Base-by-base conservation (phyloP, 2,888 invertebrate species). In the Cerastoderma edule region DNA sequence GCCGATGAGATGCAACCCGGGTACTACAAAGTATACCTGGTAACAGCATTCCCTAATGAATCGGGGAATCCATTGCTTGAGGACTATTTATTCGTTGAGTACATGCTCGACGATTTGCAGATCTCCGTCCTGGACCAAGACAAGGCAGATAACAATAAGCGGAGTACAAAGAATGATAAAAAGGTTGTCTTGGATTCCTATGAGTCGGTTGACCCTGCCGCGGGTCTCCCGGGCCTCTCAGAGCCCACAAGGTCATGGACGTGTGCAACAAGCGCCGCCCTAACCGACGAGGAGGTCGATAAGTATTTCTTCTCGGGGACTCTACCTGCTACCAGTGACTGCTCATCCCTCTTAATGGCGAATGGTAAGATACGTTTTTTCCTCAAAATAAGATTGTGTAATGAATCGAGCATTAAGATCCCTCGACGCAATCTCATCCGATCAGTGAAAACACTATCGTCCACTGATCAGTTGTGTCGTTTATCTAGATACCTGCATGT, bases 121-220 rank as follows among this genome's bases (percentile, higher is more conserved):
- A 35, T 53, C 6, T 27, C 50, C 19, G 13, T 35, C 24, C 13
- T 70, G 24, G 33, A 63, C 35, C 63, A 33, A 8, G 44, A 50
- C 10, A 22, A 22, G n/a, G 33, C 50, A 1, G 65, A 35, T 0
- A 72, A 44, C 44, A 35, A 44, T 22, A 48, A 54, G 27, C 39
- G 54, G 6, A 44, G 24, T 24, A 54, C 54, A 13, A 8, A 39
- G 6, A 35, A 32, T 16, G 8, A 19, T 1, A 1, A n/a, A 10
- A 32, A 66, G 6, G 32, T 60, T 30, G 4, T 60, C 1, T 13
- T 75, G 13, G 53, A 75, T 30, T 54, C 69, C 0, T n/a, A 19
- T 22, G n/a, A 48, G 10, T 75, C 75, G 1, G 22, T 0, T 13
- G 75, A 75, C 33, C 75, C 72, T 30, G 72, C 65, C 16, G 39